A percentile compares a stretch with the other conserved stretches of the same genome.
These are phyloP conservation scores for Platalea minor DNA, from an alignment of 2,797 vertebrate genomes.

Conservation along the genomic window DNA sequence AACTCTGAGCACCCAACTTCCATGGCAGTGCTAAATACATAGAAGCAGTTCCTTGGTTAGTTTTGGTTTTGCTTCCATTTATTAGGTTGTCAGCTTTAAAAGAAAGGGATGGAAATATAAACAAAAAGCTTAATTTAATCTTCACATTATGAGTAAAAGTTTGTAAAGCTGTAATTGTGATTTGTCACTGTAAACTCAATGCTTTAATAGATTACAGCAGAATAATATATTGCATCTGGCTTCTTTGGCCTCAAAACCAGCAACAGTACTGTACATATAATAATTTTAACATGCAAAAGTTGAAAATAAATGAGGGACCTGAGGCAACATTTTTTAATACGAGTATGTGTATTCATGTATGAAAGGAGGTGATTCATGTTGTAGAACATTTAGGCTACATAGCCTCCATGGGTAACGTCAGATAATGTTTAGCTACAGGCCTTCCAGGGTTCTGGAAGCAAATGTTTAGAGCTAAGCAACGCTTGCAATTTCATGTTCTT, in stretches of 20 bases:
- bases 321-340: neutral
- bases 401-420: neutral
- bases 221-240: neutral
- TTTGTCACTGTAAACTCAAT: neutral
- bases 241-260: neutral
- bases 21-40: neutral
- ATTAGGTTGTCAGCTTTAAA: neutral
- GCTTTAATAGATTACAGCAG: neutral
- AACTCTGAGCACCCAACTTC: neutral
- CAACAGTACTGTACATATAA: neutral
- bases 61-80: neutral
- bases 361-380: neutral
- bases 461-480: neutral
- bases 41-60: neutral
- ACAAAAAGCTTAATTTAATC: neutral
- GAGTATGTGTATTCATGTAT: neutral
- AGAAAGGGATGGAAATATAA: neutral
- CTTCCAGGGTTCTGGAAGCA: neutral
- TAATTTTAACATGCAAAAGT: constrained; percentile 24
- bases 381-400: neutral
- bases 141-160: neutral
- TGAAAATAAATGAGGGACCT: neutral
- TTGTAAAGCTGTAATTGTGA: neutral
- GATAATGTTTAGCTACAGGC: neutral
- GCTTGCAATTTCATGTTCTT: neutral